Percentiles rank a stretch among this genome's conserved stretches.
Evolutionary conservation across 2,888 invertebrate species (phyloP).

Genomic region (Coecobrya sp.): DNA sequence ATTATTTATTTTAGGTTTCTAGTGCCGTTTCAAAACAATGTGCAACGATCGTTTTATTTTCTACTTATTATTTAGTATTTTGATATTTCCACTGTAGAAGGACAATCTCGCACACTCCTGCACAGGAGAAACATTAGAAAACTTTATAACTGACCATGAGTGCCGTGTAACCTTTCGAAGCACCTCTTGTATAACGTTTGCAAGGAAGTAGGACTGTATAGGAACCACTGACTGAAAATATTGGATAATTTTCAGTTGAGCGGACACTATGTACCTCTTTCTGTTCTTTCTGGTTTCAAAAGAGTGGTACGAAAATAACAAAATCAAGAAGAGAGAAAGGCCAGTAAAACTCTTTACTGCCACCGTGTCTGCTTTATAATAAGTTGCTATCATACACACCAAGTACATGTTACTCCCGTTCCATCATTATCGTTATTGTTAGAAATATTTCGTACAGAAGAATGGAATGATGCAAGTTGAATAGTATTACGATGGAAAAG

Average conservation of each 20-base stretch:
- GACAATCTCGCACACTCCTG: too few relatives aligned
- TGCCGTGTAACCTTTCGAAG: too few relatives aligned
- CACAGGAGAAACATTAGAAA: too few relatives aligned
- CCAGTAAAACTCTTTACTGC: too few relatives aligned
- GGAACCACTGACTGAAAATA: background rate
- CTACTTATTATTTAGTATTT: too few relatives aligned
- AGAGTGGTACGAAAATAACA: background rate
- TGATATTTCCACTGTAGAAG: too few relatives aligned
- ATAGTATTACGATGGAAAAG: background rate
- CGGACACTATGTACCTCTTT: background rate
- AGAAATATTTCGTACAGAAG: background rate
- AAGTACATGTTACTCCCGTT: background rate
- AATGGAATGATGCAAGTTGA: background rate
- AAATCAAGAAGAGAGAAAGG: background rate
- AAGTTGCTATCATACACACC: background rate
- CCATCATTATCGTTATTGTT: background rate
- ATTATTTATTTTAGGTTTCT: too few relatives aligned
- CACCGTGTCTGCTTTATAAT: background rate
- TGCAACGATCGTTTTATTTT: too few relatives aligned
- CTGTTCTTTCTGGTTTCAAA: background rate
- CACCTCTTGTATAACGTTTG: too few relatives aligned
- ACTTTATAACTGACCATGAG: too few relatives aligned
- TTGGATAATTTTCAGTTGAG: conserved; percentile 7
- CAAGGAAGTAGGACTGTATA: background rate
- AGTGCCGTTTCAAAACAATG: too few relatives aligned